These are phyloP conservation scores for Amphiprion percula DNA, from an alignment of 2,113 vertebrate species.

Conservation along the genomic window DNA sequence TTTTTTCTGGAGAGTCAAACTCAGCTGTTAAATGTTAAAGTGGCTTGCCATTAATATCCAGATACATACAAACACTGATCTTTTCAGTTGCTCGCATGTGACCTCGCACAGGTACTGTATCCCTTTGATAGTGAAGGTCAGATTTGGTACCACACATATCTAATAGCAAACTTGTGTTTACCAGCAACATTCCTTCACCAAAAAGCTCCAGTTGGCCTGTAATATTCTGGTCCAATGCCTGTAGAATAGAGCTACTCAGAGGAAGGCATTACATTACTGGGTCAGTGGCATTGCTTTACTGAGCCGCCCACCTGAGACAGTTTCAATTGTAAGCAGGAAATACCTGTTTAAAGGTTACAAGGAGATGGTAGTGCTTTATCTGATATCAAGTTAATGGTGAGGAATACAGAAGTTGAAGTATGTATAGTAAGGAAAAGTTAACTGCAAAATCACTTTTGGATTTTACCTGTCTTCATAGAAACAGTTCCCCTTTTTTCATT, in stretches of 20 bases:
- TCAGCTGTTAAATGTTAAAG: too few species aligned
- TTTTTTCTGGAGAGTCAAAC: too few species aligned
- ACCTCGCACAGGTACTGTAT: slow-evolving; percentile 17
- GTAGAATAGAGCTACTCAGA: slow-evolving; percentile 47
- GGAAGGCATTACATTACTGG: slow-evolving; percentile 70
- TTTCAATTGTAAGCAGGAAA: slow-evolving; percentile 67
- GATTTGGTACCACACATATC: slow-evolving; percentile 57
- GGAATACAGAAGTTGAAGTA: too few species aligned
- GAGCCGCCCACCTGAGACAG: slow-evolving; percentile 64
- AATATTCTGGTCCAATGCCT: slow-evolving; percentile 38
- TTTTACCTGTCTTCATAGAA: background rate
- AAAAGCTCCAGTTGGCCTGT: slow-evolving; percentile 42
- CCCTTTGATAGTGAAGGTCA: slow-evolving; percentile 61
- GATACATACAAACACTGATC: background rate
- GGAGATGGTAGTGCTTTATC: slow-evolving; percentile 9
- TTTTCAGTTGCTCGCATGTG: slow-evolving; percentile 2
- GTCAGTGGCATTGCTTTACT: slow-evolving; percentile 73
- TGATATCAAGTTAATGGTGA: slow-evolving; percentile 7
- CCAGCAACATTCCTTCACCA: slow-evolving; percentile 71
- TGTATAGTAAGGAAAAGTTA: background rate
- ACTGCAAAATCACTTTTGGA: background rate
- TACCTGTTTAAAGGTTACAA: slow-evolving; percentile 63
- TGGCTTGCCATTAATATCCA: too few species aligned
- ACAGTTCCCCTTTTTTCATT: slow-evolving; percentile 15
- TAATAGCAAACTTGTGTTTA: slow-evolving; percentile 64